phyloP scores from a whole-genome alignment of 37 sponge, comb jelly and placozoan species.

The Theonella swinhoei region DNA sequence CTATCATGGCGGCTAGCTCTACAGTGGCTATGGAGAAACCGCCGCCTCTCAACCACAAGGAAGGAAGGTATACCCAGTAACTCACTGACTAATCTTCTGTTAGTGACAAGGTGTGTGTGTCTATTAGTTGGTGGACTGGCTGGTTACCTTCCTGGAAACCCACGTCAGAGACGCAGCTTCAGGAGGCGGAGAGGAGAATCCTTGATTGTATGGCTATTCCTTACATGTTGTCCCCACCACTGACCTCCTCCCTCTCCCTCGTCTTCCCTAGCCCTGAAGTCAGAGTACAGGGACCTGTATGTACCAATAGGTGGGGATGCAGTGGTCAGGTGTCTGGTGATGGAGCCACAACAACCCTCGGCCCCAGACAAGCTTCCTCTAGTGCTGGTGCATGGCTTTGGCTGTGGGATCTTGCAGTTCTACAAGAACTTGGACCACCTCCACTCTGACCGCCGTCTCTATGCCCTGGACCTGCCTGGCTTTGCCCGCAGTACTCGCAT shows the following conservation, averaged over 20 bases:
- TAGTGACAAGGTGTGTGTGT: not conserved
- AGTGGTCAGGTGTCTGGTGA: constrained; percentile 15
- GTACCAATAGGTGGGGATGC: constrained; percentile 22
- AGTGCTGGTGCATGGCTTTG: constrained; percentile 86
- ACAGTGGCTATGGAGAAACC: not conserved
- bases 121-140: not conserved
- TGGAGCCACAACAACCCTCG: constrained; percentile 28
- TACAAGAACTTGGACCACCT: constrained; percentile 69
- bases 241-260: too few relatives aligned
- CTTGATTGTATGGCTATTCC: constrained; percentile 7
- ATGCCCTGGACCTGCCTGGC: constrained; percentile 66
- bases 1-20: not conserved
- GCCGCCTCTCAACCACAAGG: not conserved
- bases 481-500: constrained; percentile 65
- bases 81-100: not conserved
- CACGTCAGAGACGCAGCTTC: constrained; percentile 65
- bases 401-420: constrained; percentile 71
- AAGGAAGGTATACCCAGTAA: not conserved
- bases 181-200: constrained; percentile 63
- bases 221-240: not conserved
- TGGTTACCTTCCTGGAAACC: constrained; percentile 77
- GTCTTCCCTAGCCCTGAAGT: not conserved
- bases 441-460: constrained; percentile 25
- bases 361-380: constrained; percentile 38
- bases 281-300: constrained; percentile 8